Conservation (phyloP, 2,797 vertebrate species). For the Lithobates pipiens region DNA sequence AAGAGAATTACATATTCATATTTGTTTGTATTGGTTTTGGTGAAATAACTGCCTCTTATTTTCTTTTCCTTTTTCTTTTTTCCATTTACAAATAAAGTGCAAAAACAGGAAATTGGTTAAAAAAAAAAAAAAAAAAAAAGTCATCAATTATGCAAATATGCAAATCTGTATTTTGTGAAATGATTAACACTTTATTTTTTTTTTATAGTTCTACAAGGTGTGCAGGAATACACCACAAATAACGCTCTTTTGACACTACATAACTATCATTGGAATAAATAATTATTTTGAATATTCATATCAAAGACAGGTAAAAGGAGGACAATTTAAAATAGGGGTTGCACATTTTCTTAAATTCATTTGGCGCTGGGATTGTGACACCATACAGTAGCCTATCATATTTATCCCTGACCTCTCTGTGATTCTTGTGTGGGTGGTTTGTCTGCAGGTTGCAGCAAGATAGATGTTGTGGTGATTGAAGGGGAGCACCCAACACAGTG, state of each 20-base stretch:
- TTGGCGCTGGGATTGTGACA: conserved; percentile 6
- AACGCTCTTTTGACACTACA: neutral
- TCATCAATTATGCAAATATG: neutral
- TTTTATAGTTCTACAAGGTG: too few relatives aligned
- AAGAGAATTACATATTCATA: too few relatives aligned
- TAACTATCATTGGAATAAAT: neutral
- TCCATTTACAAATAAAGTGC: neutral
- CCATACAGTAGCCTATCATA: conserved; percentile 1
- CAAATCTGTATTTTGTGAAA: too few relatives aligned
- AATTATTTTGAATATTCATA: neutral
- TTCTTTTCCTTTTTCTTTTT: neutral
- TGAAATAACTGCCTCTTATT: neutral
- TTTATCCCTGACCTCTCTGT: conserved; percentile 44
- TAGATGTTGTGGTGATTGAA: conserved; percentile 45
- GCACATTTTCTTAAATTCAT: conserved; percentile 24
- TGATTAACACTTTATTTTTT: too few relatives aligned
- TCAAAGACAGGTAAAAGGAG: neutral
- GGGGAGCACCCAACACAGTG: conserved; percentile 32
- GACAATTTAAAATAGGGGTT: neutral
- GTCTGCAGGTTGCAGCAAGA: conserved; percentile 11
- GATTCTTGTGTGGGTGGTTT: conserved; percentile 42
- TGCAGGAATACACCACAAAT: neutral
- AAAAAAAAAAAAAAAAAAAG: neutral
- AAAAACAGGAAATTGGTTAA: neutral
- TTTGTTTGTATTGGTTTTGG: neutral